These are phyloP conservation scores for Mylabris sibirica DNA, from an alignment of 2,888 invertebrate species.

Conservation along the genomic window DNA sequence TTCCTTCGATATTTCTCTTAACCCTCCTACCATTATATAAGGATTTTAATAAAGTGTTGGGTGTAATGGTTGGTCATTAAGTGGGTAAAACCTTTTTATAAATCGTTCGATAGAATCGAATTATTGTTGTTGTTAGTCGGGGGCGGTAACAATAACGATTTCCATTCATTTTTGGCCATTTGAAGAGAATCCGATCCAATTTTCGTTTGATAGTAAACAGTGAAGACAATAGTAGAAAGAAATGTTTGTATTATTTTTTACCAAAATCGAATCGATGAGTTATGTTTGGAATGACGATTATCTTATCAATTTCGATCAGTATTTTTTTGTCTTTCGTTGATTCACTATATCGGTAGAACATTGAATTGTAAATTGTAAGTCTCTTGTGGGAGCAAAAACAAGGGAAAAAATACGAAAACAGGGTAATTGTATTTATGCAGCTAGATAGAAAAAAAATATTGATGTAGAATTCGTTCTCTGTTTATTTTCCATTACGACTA, in stretches of 20 bases:
- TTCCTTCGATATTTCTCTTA: neutral
- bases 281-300: neutral
- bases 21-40: neutral
- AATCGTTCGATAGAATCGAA: conserved; percentile 3
- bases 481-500: conserved; percentile 24
- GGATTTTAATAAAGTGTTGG: conserved; percentile 3
- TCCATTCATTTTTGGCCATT: conserved; percentile 2
- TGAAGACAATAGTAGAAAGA: neutral
- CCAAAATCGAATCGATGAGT: neutral
- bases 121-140: conserved; percentile 1
- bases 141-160: conserved; percentile 10
- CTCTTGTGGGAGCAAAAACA: neutral
- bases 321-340: neutral
- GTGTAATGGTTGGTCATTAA: neutral
- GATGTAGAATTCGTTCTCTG: conserved; percentile 6
- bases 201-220: neutral
- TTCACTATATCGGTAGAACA: conserved; percentile 25
- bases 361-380: conserved; percentile 31
- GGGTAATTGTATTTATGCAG: conserved; percentile 30
- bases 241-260: neutral
- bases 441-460: conserved; percentile 19
- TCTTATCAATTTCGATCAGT: neutral
- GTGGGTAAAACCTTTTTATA: neutral
- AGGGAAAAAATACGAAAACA: neutral
- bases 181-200: conserved; percentile 9